These are phyloP conservation scores for Lordiphosa collinella DNA, from an alignment of 1,140 invertebrate genomes.

Conservation along the genomic window DNA sequence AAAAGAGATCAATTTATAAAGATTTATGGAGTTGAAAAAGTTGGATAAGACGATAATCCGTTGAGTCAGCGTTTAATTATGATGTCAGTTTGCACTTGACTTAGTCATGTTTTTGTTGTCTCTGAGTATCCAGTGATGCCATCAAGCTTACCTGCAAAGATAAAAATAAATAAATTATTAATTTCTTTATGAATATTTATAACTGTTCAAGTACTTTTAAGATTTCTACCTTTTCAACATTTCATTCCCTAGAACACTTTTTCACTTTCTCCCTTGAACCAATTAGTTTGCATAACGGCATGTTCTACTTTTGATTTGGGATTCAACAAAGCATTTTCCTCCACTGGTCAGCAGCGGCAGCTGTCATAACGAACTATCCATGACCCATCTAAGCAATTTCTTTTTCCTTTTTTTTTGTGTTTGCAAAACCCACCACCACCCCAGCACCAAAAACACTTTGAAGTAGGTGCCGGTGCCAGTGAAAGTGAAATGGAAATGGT, in stretches of 20 bases:
- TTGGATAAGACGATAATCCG: not conserved
- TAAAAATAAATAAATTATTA: slow-evolving; percentile 9
- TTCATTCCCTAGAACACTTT: not conserved
- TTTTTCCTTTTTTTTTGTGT: slow-evolving; percentile 54
- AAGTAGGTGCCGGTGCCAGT: slow-evolving; percentile 59
- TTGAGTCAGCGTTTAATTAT: slow-evolving; percentile 49
- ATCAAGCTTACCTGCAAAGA: slow-evolving; percentile 57
- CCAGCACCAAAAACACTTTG: slow-evolving; percentile 41
- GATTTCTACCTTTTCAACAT: too few relatives aligned
- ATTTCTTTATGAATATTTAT: too few relatives aligned
- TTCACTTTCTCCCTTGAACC: slow-evolving; percentile 5
- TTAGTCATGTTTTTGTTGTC: slow-evolving; percentile 33
- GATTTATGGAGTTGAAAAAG: slow-evolving; percentile 26
- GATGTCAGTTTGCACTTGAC: slow-evolving; percentile 38
- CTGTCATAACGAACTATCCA: slow-evolving; percentile 65
- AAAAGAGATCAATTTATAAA: slow-evolving; percentile 16
- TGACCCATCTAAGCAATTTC: slow-evolving; percentile 36
- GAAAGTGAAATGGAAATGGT: slow-evolving; percentile 19
- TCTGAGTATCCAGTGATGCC: slow-evolving; percentile 41
- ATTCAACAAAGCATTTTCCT: slow-evolving; percentile 24
- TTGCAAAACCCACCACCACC: slow-evolving; percentile 13
- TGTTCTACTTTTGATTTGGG: slow-evolving; percentile 60
- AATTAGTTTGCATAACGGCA: slow-evolving; percentile 65
- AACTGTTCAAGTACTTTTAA: too few relatives aligned
- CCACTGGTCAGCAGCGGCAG: slow-evolving; percentile 31